Percentiles rank a stretch among this genome's conserved stretches.
Evolutionary conservation across 64 coral and sea anemone genomes (phyloP).

Genomic region (Stichodactyla helianthus): DNA sequence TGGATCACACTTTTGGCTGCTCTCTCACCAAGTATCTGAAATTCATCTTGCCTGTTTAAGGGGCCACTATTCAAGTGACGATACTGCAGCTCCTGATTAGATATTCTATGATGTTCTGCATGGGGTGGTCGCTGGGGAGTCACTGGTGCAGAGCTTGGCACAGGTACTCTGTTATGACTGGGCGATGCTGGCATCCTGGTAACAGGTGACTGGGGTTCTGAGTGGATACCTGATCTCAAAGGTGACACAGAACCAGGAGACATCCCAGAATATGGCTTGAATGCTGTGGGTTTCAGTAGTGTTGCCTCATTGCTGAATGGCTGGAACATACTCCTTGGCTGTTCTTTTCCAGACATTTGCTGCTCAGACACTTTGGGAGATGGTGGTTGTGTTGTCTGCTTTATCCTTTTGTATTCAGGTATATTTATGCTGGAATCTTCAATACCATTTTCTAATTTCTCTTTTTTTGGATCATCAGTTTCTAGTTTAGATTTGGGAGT

Average conservation of each 20-base stretch:
- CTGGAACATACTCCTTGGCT: background rate
- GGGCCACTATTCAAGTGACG: background rate
- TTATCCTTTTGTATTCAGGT: background rate
- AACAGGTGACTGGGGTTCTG: slow-evolving; percentile 51
- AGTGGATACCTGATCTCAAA: slow-evolving; percentile 39
- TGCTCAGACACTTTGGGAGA: background rate
- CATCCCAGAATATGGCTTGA: slow-evolving; percentile 48
- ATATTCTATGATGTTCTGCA: background rate
- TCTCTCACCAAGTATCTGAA: background rate
- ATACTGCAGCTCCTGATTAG: background rate
- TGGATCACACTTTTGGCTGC: background rate
- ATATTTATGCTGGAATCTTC: background rate
- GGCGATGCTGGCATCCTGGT: slow-evolving; percentile 12
- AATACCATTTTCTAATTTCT: background rate
- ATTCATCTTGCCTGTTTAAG: background rate
- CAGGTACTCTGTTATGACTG: background rate
- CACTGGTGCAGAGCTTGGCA: slow-evolving; percentile 43
- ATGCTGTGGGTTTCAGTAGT: slow-evolving; percentile 51
- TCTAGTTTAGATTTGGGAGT: slow-evolving; percentile 18
- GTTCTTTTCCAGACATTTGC: background rate
- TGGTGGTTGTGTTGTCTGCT: background rate
- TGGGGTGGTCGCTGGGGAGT: slow-evolving; percentile 50
- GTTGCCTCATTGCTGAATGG: background rate
- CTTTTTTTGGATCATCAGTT: background rate
- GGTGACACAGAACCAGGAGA: slow-evolving; percentile 30